Evolutionary conservation across 1,140 invertebrate species (phyloP), one percentile per base, ranked within the genome.

Genomic region (Sipha flava): DNA sequence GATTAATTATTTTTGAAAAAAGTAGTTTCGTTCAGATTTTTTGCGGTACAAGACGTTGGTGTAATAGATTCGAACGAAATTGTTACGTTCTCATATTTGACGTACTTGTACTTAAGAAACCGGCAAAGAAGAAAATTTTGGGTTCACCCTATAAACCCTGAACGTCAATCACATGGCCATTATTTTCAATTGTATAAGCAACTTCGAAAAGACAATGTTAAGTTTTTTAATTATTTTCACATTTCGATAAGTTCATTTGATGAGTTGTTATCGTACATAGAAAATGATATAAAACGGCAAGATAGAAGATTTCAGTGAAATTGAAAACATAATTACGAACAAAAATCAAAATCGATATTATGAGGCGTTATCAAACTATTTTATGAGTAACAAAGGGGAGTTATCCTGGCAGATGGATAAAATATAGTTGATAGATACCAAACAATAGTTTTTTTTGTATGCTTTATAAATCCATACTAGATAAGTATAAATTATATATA

Each of bases 251-350:
- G 5, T 18, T 31, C 14, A 31, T 62, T 62, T 31, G 57, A 62
- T 31, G 57, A 62, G 29, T 31, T 62, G 3, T 23, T 66, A 66
- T 40, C n/a, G 1, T 66, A 66, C 62, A 40, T 66, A 21, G 3
- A 21, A 66, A 66, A 66, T 23, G 9, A 81, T 26, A 85, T 85
- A 79, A 79, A 81, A 70, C 84, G 84, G 82, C 29, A 85, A 82
- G 80, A 86, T 81, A 59, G 26, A 59, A 59, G 54, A 59, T 7
- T 18, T 59, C 12, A 59, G 14, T 18, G 26, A 29, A 4, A 59
- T 6, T 31, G 54, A 31, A 59, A 59, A 29, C 7, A 31, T 59
- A 59, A 59, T 14, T 59, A 59, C 54, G 5, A 59, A 59, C 26
- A 59, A 26, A 59, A 59, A 31, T 59, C 26, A 59, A 59, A 59